Conservation (phyloP, 2,113 vertebrate species). For the Pelmatolapia mariae region DNA sequence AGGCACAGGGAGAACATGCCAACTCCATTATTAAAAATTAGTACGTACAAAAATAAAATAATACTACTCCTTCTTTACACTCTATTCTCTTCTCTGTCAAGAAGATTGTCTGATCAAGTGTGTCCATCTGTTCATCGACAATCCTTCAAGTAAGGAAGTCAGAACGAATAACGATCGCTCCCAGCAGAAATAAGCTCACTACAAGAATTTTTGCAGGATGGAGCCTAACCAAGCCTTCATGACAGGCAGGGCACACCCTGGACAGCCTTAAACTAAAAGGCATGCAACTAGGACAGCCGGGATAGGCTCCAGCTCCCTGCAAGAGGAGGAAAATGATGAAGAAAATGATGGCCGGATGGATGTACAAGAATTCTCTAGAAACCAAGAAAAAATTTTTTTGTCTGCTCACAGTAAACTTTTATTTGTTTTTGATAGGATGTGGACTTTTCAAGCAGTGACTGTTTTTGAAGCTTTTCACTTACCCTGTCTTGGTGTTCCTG, state of each 20-base stretch:
- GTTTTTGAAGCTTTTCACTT: neutral
- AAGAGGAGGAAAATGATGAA: neutral
- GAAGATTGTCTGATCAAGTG: neutral
- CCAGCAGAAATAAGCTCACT: accelerated
- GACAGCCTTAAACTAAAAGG: neutral
- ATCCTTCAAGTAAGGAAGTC: neutral
- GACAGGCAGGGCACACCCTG: neutral
- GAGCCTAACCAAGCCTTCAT: neutral
- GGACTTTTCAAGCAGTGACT: neutral
- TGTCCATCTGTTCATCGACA: neutral
- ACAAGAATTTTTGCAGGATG: neutral
- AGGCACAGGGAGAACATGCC: neutral
- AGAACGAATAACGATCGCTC: neutral
- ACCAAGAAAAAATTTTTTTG: accelerated
- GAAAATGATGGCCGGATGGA: neutral
- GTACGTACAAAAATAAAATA: neutral
- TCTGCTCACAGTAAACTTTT: neutral
- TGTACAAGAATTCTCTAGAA: neutral
- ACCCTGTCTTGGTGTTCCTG: neutral
- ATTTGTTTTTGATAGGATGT: neutral
- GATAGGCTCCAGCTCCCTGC: neutral
- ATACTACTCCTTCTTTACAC: neutral
- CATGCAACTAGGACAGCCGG: neutral
- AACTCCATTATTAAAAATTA: neutral
- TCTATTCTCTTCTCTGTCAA: neutral